A percentile compares a stretch with the other conserved stretches of the same genome.
Conservation (phyloP, 2,888 invertebrate genomes). For the Chymomyza amoena region DNA sequence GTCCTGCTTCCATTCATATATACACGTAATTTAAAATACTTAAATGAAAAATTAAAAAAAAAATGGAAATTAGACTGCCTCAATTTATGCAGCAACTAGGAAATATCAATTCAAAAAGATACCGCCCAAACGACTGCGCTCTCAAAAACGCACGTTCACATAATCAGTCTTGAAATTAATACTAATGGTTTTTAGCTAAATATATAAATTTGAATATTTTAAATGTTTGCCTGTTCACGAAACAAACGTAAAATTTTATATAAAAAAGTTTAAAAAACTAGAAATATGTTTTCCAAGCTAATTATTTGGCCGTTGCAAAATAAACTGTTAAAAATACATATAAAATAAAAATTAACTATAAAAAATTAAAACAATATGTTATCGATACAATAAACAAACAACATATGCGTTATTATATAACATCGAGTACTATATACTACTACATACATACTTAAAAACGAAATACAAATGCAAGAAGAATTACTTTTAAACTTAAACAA, state of each 20-base stretch:
- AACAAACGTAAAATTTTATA: conserved; percentile 21
- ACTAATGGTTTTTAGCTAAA: conserved; percentile 27
- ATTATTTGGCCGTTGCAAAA: conserved; percentile 30
- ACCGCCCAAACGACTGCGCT: neutral
- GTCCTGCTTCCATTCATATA: conserved; percentile 57
- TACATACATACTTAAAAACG: conserved; percentile 42
- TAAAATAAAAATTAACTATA: conserved; percentile 6
- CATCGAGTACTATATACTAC: conserved; percentile 54
- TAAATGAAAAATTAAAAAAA: conserved; percentile 39
- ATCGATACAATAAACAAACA: conserved; percentile 38
- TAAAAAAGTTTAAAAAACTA: conserved; percentile 16
- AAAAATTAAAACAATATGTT: conserved; percentile 13
- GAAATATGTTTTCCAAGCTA: conserved; percentile 25
- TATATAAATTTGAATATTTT: conserved; percentile 47
- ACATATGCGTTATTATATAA: conserved; percentile 70
- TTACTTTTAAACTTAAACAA: conserved; percentile 68
- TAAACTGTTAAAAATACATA: neutral
- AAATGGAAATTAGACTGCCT: conserved; percentile 61
- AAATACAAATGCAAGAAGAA: conserved; percentile 55
- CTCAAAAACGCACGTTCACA: conserved; percentile 35
- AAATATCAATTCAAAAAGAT: conserved; percentile 5
- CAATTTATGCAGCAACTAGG: conserved; percentile 52
- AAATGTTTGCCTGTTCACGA: conserved; percentile 49
- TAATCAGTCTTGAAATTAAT: conserved; percentile 8
- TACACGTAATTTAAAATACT: conserved; percentile 34